A percentile compares a stretch with the other conserved stretches of the same genome.
phyloP scores from a whole-genome alignment of 2,888 invertebrate genomes.

The Caradrina kadenii region DNA sequence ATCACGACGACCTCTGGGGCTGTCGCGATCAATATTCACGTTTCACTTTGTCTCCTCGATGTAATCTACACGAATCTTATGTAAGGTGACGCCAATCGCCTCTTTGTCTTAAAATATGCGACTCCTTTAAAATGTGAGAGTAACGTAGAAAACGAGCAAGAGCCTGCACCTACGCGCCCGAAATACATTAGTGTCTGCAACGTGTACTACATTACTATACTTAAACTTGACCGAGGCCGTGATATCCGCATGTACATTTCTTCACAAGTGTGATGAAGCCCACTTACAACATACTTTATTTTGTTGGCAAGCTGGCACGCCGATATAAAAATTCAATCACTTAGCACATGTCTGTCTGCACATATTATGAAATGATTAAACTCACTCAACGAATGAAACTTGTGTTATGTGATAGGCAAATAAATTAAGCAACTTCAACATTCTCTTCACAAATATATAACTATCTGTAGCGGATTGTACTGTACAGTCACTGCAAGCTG shows the following conservation, averaged over 20 bases:
- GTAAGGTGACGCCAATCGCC: conserved; percentile 41
- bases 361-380: conserved; percentile 51
- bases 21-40: conserved; percentile 52
- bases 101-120: conserved; percentile 21
- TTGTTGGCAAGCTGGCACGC: conserved; percentile 10
- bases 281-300: conserved; percentile 31
- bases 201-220: conserved; percentile 26
- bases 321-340: conserved; percentile 25
- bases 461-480: conserved; percentile 41
- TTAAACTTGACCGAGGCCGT: conserved; percentile 63
- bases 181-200: conserved; percentile 25
- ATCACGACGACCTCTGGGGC: conserved; percentile 52
- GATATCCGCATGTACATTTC: conserved; percentile 49
- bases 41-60: conserved; percentile 58
- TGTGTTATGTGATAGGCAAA: conserved; percentile 63
- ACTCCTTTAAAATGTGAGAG: conserved; percentile 19
- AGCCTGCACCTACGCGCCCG: conserved; percentile 15
- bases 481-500: conserved; percentile 31
- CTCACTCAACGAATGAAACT: conserved; percentile 48
- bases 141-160: conserved; percentile 1
- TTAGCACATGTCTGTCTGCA: conserved; percentile 30
- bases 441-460: conserved; percentile 64
- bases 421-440: conserved; percentile 64
- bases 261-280: conserved; percentile 46
- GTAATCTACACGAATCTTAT: conserved; percentile 45